Evolutionary conservation across 2,113 vertebrate genomes (phyloP), one percentile per base, ranked within the genome.

Genomic region (Calypte anna): DNA sequence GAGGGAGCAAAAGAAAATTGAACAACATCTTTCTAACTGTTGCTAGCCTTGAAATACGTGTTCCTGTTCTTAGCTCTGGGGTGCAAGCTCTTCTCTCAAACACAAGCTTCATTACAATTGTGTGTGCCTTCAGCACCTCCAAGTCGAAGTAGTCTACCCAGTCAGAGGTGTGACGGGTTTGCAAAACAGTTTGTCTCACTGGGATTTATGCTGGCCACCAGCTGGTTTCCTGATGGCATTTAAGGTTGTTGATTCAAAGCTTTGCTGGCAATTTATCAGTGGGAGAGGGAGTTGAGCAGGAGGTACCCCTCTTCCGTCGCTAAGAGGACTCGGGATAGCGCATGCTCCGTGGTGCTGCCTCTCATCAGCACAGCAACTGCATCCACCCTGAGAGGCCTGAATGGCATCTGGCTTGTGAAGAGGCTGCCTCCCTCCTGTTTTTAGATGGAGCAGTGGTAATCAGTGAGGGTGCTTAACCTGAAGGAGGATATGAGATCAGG

Each of bases 211-310:
- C 61, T 93, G 77, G 59, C 79, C 79, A 93, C 77, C 73, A 93
- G 14, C 69, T 0, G 14, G 36, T 55, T 89, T 91, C 81, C 81
- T 90, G 66, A 82, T 86, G 69, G 58, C 58, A 50, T 91, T 76
- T 89, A 51, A 94, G 36, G 62, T 21, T 87, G 70, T 85, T 93
- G 86, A 75, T 66, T 93, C 73, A 54, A 82, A 93, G 72, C 55
- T 1, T 1, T 2, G 12, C 38, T 67, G 80, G 75, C 72, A 73
- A 88, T 86, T 91, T 69, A 27, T 55, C 72, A 21, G 59, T 15
- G 55, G 43, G 40, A 46, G n/a, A 82, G 18, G 62, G 67, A 85
- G 46, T 1, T 66, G 90, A 80, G 79, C 66, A 38, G 79, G 90
- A 85, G 50, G 72, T 63, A 43, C 68, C 67, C 50, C 76, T 64